phyloP scores from a whole-genome alignment of 2,113 vertebrate genomes.

The Pelmatolapia mariae region DNA sequence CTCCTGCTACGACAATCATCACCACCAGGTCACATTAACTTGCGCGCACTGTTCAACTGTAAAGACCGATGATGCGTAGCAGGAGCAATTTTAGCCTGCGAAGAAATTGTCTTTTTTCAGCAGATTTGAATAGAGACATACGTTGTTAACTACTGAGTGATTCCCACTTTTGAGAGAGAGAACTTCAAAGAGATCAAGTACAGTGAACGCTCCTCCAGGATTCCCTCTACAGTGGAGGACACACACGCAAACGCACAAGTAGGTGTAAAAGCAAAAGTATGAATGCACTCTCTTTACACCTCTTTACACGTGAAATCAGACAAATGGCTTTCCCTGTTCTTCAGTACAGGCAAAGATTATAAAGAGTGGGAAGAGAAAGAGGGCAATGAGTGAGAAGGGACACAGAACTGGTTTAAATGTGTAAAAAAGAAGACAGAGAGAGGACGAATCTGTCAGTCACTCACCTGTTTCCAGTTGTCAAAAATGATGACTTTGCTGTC shows the following conservation, averaged over 20 bases:
- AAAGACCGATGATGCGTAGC: neutral
- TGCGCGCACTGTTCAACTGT: neutral
- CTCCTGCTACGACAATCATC: neutral
- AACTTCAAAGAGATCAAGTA: neutral
- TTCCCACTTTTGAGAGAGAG: conserved; percentile 16
- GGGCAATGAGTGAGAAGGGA: neutral
- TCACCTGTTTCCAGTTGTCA: conserved; percentile 78
- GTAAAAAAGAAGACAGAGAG: neutral
- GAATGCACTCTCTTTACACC: neutral
- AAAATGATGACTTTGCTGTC: conserved; percentile 74
- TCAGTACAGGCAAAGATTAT: neutral
- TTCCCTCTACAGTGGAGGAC: neutral
- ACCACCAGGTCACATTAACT: neutral
- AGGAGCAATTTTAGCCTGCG: neutral
- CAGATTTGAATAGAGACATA: neutral
- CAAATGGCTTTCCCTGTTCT: neutral
- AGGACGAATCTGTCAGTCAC: neutral
- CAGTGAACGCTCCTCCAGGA: neutral
- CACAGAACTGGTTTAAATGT: neutral
- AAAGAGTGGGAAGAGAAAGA: neutral
- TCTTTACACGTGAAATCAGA: neutral
- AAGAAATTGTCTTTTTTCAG: neutral
- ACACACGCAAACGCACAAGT: neutral
- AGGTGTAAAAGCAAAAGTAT: neutral
- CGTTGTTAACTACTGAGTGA: neutral